These are phyloP conservation scores for Drosophila multiciliata DNA, from an alignment of 2,888 invertebrate genomes.

Conservation along the genomic window DNA sequence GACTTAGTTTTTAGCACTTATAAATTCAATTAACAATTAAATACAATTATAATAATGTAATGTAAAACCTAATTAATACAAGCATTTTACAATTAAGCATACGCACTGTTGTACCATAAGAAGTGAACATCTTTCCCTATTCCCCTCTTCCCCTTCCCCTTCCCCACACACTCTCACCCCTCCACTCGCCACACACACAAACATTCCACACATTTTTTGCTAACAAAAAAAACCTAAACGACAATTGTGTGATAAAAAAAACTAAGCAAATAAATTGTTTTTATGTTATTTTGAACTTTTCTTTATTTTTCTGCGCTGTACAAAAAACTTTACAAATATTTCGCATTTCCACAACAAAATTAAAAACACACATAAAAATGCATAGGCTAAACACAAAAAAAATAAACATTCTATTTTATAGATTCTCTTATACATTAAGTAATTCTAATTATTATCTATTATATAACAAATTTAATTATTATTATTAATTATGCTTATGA, in stretches of 20 bases:
- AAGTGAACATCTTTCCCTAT: constrained; percentile 30
- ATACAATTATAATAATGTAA: constrained; percentile 46
- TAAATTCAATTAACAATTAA: constrained; percentile 49
- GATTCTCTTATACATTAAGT: constrained; percentile 78
- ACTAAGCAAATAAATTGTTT: constrained; percentile 51
- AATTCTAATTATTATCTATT: constrained; percentile 81
- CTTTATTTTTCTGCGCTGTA: constrained; percentile 53
- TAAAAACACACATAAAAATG: constrained; percentile 23
- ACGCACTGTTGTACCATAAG: constrained; percentile 76
- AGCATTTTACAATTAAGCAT: constrained; percentile 68
- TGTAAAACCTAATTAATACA: constrained; percentile 43
- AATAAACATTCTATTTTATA: constrained; percentile 71
- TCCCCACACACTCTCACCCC: neutral
- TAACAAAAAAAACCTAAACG: constrained; percentile 47
- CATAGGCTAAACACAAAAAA: constrained; percentile 17
- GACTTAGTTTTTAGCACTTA: constrained; percentile 72
- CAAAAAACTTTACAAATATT: constrained; percentile 45
- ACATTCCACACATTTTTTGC: constrained; percentile 44
- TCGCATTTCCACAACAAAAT: constrained; percentile 32
- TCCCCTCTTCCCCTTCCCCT: neutral
- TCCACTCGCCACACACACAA: constrained; percentile 16
- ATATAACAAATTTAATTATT: constrained; percentile 81
- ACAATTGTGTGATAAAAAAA: constrained; percentile 74
- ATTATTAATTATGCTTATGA: constrained; percentile 79
- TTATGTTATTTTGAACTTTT: constrained; percentile 45